These are phyloP conservation scores for Polymixis flavicincta DNA, from an alignment of 2,888 invertebrate genomes.

Conservation along the genomic window DNA sequence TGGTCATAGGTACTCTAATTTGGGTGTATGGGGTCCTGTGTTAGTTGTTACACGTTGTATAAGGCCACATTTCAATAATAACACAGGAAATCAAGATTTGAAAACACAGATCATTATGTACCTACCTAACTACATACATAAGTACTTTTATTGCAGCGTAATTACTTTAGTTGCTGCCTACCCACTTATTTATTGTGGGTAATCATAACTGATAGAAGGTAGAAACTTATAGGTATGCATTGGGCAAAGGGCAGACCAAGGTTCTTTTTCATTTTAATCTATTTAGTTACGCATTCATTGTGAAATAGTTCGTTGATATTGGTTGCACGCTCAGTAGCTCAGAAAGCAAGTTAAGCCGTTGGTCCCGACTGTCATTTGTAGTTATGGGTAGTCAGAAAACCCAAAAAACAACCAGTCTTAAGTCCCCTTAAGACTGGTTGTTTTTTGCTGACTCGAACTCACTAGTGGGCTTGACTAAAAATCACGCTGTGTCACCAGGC, in stretches of 20 bases:
- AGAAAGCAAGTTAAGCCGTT: no score
- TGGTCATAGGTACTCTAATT: no score
- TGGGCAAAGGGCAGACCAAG: constrained; percentile 1
- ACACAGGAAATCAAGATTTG: constrained; percentile 47
- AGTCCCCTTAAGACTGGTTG: no score
- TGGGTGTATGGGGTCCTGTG: no score
- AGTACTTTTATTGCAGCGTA: constrained; percentile 26
- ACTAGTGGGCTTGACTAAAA: no score
- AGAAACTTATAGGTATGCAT: not conserved
- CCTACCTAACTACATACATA: no score
- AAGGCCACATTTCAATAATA: constrained; percentile 22
- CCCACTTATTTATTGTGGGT: constrained; percentile 21
- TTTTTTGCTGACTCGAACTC: no score
- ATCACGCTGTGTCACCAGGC: no score
- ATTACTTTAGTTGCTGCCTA: constrained; percentile 19
- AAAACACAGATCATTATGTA: constrained; percentile 1
- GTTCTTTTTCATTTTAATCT: not conserved
- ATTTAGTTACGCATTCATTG: not conserved
- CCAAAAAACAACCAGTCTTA: no score
- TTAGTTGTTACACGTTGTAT: not conserved
- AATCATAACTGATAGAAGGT: not conserved
- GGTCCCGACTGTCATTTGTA: no score
- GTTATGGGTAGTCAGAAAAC: no score
- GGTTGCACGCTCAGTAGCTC: not conserved
- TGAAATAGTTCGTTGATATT: constrained; percentile 8